Base-by-base conservation (phyloP, 2,888 invertebrate genomes). In the Horisme vitalbata region DNA sequence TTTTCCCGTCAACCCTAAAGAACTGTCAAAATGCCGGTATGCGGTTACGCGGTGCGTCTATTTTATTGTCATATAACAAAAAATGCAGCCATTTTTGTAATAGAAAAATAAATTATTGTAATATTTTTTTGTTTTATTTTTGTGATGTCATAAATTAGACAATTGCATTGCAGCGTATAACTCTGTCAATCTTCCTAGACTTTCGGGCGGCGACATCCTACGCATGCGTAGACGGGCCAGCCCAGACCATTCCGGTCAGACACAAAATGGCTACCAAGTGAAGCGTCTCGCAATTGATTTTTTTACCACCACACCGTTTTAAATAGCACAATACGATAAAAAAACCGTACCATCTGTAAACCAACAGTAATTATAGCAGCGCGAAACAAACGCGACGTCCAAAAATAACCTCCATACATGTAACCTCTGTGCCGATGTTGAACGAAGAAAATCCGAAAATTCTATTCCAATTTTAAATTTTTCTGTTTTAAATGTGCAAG, bases 221-320 rank as follows among this genome's bases (percentile, higher is more conserved):
- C 84, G 85, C 86, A 79, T 81, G 86, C 86, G 84, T 68, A 61
- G 11, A 32, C 26, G 60, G 57, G 59, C 65, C 59, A 45, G 56
- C 65, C 75, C 68, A 60, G 67, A n/a, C 67, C 62, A 65, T 63
- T 68, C 74, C 62, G 65, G 72, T 66, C 75, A 75, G 69, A 75
- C 61, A 68, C 82, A 87, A 87, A 63, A 87, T 87, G 87, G 87
- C 86, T 61, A 69, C 79, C 61, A 57, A 55, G 63, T 73, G 55
- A 71, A 49, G 68, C 75, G 77, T 77, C 79, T 73, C 68, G 65
- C 61, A 66, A 79, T 83, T 85, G 83, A 84, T 84, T 84, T 82
- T 84, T 76, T 82, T 77, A 74, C 68, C 75, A 74, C 67, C 71
- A 71, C 70, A 68, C 66, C 65, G 50, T 55, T 51, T 46, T 34